phyloP scores from a whole-genome alignment of 2,113 vertebrate genomes.

The Aphelocoma coerulescens region DNA sequence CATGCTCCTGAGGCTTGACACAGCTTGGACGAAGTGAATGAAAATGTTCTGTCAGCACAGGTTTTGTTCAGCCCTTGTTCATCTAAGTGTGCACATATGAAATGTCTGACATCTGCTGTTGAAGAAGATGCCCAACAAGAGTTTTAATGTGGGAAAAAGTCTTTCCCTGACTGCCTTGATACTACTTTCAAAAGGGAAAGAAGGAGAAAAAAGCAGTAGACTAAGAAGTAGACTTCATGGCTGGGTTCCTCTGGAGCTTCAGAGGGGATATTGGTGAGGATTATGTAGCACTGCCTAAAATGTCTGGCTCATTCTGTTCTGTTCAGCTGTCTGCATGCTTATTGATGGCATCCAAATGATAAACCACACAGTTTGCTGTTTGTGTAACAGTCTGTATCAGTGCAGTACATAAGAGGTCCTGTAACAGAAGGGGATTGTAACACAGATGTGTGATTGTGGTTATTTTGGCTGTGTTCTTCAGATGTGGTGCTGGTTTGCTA shows the following conservation, averaged over 20 bases:
- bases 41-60: background rate
- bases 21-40: background rate
- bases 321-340: background rate
- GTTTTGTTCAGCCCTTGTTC: background rate
- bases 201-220: background rate
- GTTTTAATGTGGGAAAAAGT: background rate
- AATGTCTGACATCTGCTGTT: background rate
- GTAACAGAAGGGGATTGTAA: background rate
- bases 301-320: background rate
- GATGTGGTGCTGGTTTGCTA: background rate
- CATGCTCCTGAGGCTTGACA: background rate
- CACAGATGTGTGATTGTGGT: background rate
- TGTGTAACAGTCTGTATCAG: background rate
- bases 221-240: background rate
- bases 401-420: background rate
- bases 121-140: background rate
- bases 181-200: background rate
- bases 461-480: background rate
- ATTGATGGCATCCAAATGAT: background rate
- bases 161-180: background rate
- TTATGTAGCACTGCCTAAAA: background rate
- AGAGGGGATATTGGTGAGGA: background rate
- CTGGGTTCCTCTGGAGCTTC: background rate
- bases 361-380: background rate
- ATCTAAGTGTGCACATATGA: background rate